Evolutionary conservation across 2,888 invertebrate genomes (phyloP).

Genomic region (Ophioninae sp.): DNA sequence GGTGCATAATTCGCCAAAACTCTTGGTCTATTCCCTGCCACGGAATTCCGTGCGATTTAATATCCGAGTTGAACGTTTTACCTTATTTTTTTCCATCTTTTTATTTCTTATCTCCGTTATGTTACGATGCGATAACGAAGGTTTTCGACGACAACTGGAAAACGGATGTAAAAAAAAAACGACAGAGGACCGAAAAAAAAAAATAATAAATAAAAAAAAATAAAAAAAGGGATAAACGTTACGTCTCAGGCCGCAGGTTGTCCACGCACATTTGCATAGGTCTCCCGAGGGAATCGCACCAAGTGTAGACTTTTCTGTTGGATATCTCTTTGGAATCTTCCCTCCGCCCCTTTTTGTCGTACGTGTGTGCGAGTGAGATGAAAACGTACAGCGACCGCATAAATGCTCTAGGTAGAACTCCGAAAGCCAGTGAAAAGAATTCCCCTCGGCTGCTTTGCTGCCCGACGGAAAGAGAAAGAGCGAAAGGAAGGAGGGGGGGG

Average conservation of each 20-base stretch:
- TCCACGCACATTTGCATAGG: slow-evolving; percentile 55
- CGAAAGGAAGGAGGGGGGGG: slow-evolving; percentile 1
- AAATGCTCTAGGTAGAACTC: slow-evolving; percentile 48
- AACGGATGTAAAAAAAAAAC: neutral
- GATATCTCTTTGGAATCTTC: slow-evolving; percentile 17
- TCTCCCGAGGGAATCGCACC: slow-evolving; percentile 45
- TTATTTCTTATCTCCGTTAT: neutral
- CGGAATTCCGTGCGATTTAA: slow-evolving; percentile 10
- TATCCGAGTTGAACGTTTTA: slow-evolving; percentile 39
- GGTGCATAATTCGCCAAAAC: neutral
- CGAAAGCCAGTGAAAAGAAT: slow-evolving; percentile 51
- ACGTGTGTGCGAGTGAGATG: slow-evolving; percentile 2
- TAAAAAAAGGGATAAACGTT: slow-evolving; percentile 11
- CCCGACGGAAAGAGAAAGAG: slow-evolving; percentile 22
- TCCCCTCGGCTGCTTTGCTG: slow-evolving; percentile 35
- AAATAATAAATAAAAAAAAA: slow-evolving; percentile 25
- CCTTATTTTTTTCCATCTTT: slow-evolving; percentile 28
- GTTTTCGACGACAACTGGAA: neutral
- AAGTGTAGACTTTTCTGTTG: slow-evolving; percentile 35
- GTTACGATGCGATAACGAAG: slow-evolving; percentile 18
- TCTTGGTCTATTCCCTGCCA: neutral
- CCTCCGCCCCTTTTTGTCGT: neutral
- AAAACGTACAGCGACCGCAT: slow-evolving; percentile 19
- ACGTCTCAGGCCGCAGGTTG: slow-evolving; percentile 40
- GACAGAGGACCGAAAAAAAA: slow-evolving; percentile 8